Percentiles rank a stretch among this genome's conserved stretches.
Evolutionary conservation across 2,113 vertebrate species (phyloP).

Genomic region (Puffinus mauretanicus): DNA sequence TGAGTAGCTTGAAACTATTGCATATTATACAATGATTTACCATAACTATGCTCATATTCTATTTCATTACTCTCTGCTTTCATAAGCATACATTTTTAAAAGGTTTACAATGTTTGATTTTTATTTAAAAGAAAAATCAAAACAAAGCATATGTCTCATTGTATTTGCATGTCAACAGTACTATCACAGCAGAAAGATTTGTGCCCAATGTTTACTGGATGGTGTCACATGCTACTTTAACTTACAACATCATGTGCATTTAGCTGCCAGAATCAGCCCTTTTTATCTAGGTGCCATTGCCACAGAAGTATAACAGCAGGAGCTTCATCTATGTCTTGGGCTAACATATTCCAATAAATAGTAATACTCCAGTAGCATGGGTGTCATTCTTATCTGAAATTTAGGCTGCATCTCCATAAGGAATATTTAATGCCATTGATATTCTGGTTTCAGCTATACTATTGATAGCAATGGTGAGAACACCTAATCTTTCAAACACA

Average conservation of each 20-base stretch:
- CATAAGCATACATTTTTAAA: slow-evolving; percentile 37
- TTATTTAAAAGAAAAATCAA: slow-evolving; percentile 53
- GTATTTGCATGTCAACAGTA: slow-evolving; percentile 31
- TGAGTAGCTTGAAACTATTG: slow-evolving; percentile 46
- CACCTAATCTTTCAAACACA: neutral
- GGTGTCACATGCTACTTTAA: slow-evolving; percentile 35
- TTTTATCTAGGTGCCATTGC: slow-evolving; percentile 27
- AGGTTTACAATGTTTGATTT: slow-evolving; percentile 43
- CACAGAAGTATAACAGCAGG: slow-evolving; percentile 20
- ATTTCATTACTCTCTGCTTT: slow-evolving; percentile 42
- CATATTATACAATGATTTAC: slow-evolving; percentile 44
- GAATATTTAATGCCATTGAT: neutral
- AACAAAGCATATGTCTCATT: slow-evolving; percentile 49
- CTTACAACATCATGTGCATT: slow-evolving; percentile 10
- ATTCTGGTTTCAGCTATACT: neutral
- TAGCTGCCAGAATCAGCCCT: slow-evolving; percentile 49
- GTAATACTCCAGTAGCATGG: neutral
- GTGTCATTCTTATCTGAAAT: neutral
- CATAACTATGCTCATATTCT: slow-evolving; percentile 34
- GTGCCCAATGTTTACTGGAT: slow-evolving; percentile 45
- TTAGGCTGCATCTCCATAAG: neutral
- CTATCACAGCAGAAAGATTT: slow-evolving; percentile 42
- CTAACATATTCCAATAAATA: neutral
- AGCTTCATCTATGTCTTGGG: neutral
- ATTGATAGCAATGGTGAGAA: neutral